Percentiles rank a stretch among this genome's conserved stretches.
Evolutionary conservation across 1,140 invertebrate species (phyloP).

Genomic region (Pseudomyrmex flavicornis): DNA sequence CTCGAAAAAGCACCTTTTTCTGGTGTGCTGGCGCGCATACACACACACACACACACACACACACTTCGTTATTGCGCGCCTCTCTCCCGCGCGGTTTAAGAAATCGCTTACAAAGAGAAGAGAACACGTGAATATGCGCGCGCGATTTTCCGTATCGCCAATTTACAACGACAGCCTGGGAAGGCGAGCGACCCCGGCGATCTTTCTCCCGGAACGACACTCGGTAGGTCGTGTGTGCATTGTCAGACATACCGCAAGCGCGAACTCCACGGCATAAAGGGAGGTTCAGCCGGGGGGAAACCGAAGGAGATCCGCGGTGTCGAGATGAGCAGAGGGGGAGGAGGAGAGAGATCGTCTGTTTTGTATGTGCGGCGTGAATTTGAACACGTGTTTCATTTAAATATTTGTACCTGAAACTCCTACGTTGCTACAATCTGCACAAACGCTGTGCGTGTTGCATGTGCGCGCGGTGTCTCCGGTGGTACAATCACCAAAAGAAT

Average conservation of each 20-base stretch:
- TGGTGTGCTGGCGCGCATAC: too few species aligned
- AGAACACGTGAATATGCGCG: not conserved
- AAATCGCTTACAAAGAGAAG: not conserved
- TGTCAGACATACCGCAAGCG: slow-evolving; percentile 52
- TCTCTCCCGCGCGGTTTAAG: not conserved
- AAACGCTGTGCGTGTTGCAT: slow-evolving; percentile 27
- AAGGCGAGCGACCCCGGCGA: not conserved
- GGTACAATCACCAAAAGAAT: not conserved
- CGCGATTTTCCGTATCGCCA: not conserved
- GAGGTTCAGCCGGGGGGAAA: not conserved
- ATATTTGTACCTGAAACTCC: slow-evolving; percentile 78
- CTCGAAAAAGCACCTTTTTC: not conserved
- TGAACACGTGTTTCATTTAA: slow-evolving; percentile 80
- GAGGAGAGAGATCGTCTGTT: slow-evolving; percentile 74
- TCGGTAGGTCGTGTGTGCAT: slow-evolving; percentile 39
- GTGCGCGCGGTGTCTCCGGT: not conserved
- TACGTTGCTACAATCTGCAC: slow-evolving; percentile 76
- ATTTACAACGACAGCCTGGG: slow-evolving; percentile 15
- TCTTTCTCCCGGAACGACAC: slow-evolving; percentile 14
- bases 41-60: too few species aligned
- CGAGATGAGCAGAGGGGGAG: not conserved
- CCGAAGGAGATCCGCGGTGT: too few species aligned
- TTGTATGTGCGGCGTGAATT: slow-evolving; percentile 79
- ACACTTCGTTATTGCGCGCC: not conserved
- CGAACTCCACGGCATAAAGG: slow-evolving; percentile 8